Percentiles rank a stretch among this genome's conserved stretches.
Conservation (phyloP, 1,140 invertebrate genomes). For the Myzus persicae region DNA sequence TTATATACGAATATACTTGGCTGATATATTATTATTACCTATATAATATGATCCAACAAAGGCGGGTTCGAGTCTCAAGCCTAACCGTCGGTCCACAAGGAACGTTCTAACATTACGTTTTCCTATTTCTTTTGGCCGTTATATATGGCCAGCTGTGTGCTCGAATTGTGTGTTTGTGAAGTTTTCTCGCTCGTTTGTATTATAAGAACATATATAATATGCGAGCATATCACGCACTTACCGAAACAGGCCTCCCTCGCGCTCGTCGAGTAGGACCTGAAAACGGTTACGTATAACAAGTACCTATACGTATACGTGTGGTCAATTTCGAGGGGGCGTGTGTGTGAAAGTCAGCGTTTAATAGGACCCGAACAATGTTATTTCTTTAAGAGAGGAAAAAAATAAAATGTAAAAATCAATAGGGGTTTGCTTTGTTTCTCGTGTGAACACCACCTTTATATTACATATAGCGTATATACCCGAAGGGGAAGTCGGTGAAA, state of each 20-base stretch:
- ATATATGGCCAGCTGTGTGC: neutral
- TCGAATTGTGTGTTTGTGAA: constrained; percentile 9
- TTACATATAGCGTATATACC: constrained; percentile 5
- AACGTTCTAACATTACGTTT: neutral
- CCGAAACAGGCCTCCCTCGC: neutral
- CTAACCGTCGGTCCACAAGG: neutral
- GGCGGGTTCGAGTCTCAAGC: neutral
- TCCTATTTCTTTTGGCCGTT: neutral
- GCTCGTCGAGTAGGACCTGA: neutral
- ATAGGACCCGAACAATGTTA: constrained; percentile 11
- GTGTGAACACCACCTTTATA: constrained; percentile 42
- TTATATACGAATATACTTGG: neutral
- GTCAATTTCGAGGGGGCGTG: constrained; percentile 41
- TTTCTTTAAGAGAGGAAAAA: constrained; percentile 3
- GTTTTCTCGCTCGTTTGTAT: neutral
- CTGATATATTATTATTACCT: neutral
- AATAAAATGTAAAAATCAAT: constrained; percentile 25
- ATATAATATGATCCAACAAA: neutral
- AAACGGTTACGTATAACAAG: neutral
- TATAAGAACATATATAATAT: constrained; percentile 3
- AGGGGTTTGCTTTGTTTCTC: constrained; percentile 44
- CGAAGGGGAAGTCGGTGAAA: constrained; percentile 46
- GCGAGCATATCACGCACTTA: constrained; percentile 2
- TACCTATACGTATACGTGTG: neutral
- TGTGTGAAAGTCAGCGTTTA: constrained; percentile 27